phyloP scores from a whole-genome alignment of 1,140 invertebrate species.

The Drosophila sproati region DNA sequence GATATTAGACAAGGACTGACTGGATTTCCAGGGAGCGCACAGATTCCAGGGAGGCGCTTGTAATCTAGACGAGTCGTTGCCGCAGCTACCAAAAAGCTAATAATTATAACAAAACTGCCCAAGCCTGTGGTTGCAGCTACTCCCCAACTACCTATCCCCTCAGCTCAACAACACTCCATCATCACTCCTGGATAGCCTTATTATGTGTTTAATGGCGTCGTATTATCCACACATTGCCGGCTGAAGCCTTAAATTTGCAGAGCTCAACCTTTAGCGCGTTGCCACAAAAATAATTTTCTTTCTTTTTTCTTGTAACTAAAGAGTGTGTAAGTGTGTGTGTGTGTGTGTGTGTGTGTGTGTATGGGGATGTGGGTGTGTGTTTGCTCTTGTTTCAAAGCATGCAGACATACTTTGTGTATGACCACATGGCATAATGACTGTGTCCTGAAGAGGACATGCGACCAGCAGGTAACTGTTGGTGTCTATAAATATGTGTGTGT shows the following conservation, averaged over 20 bases:
- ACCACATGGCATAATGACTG: slow-evolving; percentile 75
- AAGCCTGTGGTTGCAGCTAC: neutral
- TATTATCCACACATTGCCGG: slow-evolving; percentile 62
- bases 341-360: neutral
- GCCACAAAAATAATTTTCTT: slow-evolving; percentile 58
- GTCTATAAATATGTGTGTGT: slow-evolving; percentile 1
- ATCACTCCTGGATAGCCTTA: neutral
- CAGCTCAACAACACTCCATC: neutral
- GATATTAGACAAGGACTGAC: neutral
- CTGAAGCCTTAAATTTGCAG: slow-evolving; percentile 66
- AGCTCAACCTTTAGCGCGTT: slow-evolving; percentile 32
- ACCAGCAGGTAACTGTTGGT: slow-evolving; percentile 3
- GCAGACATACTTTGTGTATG: slow-evolving; percentile 70
- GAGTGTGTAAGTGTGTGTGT: neutral
- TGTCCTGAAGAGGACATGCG: slow-evolving; percentile 35
- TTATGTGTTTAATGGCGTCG: slow-evolving; percentile 71
- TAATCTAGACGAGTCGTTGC: slow-evolving; percentile 47
- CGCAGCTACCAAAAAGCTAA: slow-evolving; percentile 56
- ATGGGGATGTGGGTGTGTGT: slow-evolving; percentile 9
- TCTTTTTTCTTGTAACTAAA: slow-evolving; percentile 27
- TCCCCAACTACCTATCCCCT: neutral
- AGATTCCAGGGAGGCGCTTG: neutral
- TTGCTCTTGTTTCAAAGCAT: slow-evolving; percentile 58
- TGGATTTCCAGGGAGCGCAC: neutral
- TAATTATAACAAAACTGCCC: slow-evolving; percentile 49